phyloP scores from a whole-genome alignment of 2,797 vertebrate species.

The Chelon auratus region DNA sequence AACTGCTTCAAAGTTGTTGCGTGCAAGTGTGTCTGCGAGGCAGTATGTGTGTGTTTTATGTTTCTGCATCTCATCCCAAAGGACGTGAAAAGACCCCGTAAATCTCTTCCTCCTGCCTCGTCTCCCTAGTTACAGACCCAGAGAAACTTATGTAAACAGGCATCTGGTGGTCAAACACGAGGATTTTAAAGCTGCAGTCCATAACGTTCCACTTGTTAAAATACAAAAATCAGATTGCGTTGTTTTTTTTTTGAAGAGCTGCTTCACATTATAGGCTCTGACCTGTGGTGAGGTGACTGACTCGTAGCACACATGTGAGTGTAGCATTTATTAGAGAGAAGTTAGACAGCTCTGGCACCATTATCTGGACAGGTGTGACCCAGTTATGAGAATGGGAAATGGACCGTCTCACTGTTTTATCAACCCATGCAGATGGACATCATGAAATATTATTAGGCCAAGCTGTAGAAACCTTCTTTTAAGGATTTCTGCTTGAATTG shows the following conservation, averaged over 20 bases:
- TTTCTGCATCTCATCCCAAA: constrained; percentile 40
- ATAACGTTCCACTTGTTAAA: constrained; percentile 32
- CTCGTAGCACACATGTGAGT: not conserved
- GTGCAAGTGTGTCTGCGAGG: constrained; percentile 22
- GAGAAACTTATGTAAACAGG: constrained; percentile 52
- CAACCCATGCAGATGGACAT: constrained; percentile 7
- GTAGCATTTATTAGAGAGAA: not conserved
- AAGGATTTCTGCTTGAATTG: constrained; percentile 3
- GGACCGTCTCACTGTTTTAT: not conserved
- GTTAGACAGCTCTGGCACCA: not conserved
- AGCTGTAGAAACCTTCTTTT: not conserved
- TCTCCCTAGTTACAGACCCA: constrained; percentile 48
- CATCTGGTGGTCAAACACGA: constrained; percentile 39
- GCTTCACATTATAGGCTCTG: not conserved
- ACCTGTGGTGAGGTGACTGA: not conserved
- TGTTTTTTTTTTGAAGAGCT: not conserved
- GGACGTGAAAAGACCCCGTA: constrained; percentile 47
- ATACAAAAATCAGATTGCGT: not conserved
- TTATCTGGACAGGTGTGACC: constrained; percentile 25
- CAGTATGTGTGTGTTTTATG: constrained; percentile 34
- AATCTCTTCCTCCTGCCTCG: constrained; percentile 60
- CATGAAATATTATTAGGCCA: not conserved
- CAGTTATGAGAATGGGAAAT: constrained; percentile 16
- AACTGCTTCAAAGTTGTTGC: constrained; percentile 47
- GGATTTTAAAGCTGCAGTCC: constrained; percentile 35